A percentile compares a stretch with the other conserved stretches of the same genome.
These are phyloP conservation scores for Agrilus cyanescens DNA, from an alignment of 2,888 invertebrate species.

Conservation along the genomic window DNA sequence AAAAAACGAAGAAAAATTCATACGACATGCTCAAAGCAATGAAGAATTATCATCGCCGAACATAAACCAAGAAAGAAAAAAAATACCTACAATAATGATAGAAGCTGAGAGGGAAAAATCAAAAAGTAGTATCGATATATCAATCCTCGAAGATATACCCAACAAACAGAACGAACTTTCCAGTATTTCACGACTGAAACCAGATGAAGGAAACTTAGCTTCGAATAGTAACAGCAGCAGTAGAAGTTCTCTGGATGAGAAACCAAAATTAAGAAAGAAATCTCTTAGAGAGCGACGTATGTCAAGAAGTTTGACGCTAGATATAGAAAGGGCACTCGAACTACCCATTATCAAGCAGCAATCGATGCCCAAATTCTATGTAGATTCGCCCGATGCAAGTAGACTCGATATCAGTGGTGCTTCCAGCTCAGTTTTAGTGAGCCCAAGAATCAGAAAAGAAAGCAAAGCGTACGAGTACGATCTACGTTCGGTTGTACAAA, in stretches of 20 bases:
- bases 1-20: constrained; percentile 6
- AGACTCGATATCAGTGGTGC: constrained; percentile 24
- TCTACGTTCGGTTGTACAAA: constrained; percentile 33
- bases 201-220: too few relatives aligned
- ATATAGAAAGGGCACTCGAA: constrained; percentile 24
- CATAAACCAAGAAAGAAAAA: background rate
- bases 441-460: constrained; percentile 24
- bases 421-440: constrained; percentile 25
- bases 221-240: too few relatives aligned
- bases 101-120: too few relatives aligned
- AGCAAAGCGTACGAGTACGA: constrained; percentile 26
- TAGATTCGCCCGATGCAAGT: constrained; percentile 31
- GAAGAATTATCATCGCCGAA: constrained; percentile 1
- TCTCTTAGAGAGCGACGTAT: constrained; percentile 30
- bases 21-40: background rate
- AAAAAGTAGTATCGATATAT: too few relatives aligned
- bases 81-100: background rate
- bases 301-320: constrained; percentile 30
- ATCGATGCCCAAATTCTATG: constrained; percentile 34
- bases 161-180: too few relatives aligned
- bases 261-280: constrained; percentile 25
- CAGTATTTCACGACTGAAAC: too few relatives aligned
- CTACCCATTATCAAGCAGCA: constrained; percentile 32
- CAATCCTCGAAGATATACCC: too few relatives aligned
- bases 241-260: constrained; percentile 5